These are phyloP conservation scores for Vulpes vulpes DNA, from an alignment of 2,113 vertebrate species.

Conservation along the genomic window DNA sequence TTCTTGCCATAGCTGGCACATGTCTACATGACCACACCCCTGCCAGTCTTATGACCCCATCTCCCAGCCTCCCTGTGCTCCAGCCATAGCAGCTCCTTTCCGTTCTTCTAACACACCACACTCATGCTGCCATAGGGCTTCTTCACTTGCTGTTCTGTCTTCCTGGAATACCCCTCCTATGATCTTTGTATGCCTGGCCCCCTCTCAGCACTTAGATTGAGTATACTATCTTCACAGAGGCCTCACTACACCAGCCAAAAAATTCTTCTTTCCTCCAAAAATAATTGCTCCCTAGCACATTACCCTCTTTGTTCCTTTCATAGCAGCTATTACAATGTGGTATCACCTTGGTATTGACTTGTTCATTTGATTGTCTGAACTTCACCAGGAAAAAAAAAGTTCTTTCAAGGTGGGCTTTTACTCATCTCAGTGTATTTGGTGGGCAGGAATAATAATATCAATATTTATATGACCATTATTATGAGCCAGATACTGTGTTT, in stretches of 20 bases:
- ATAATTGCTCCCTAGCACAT: background rate
- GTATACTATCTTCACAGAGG: background rate
- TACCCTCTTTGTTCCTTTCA: constrained; percentile 1
- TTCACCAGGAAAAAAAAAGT: background rate
- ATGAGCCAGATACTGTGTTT: background rate
- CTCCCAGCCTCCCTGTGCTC: background rate
- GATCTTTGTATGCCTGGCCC: background rate
- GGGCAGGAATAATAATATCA: background rate
- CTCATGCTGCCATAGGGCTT: background rate
- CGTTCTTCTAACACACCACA: background rate
- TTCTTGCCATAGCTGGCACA: background rate
- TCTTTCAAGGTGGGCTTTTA: background rate
- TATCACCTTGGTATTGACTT: background rate
- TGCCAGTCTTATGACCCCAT: background rate
- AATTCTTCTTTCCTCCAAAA: background rate
- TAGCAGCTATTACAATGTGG: background rate
- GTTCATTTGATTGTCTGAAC: background rate
- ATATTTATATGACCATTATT: background rate
- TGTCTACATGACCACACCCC: background rate
- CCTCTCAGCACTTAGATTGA: background rate
- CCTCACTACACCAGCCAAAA: background rate
- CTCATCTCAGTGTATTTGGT: background rate
- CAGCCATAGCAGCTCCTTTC: background rate
- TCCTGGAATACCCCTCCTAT: background rate
- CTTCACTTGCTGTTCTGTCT: background rate